These are phyloP conservation scores for Acromyrmex echinatior DNA, from an alignment of 1,140 invertebrate species.

Conservation along the genomic window DNA sequence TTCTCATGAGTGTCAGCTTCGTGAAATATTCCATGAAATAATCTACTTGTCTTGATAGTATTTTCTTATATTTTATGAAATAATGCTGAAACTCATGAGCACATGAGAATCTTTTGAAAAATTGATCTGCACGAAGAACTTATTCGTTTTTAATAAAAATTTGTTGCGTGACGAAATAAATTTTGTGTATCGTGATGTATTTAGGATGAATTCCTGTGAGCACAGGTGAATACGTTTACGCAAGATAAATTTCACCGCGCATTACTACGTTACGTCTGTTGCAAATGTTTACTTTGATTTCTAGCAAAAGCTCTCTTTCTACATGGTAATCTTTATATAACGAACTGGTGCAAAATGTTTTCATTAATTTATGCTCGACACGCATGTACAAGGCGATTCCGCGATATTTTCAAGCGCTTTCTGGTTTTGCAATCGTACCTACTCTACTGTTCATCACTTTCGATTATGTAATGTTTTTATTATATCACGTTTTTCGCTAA, in stretches of 20 bases:
- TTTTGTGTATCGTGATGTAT: not conserved
- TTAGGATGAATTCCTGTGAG: not conserved
- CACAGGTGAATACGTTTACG: constrained; percentile 13
- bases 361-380: not conserved
- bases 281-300: constrained; percentile 4
- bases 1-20: constrained; percentile 29
- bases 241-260: constrained; percentile 15
- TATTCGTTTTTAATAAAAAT: constrained; percentile 6
- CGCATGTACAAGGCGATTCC: not conserved
- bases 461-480: not conserved
- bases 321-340: constrained; percentile 31
- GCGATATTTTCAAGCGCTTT: not conserved
- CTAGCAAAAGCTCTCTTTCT: constrained; percentile 8
- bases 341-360: not conserved
- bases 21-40: constrained; percentile 48
- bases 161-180: not conserved
- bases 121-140: not conserved
- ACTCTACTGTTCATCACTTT: not conserved
- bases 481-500: not conserved
- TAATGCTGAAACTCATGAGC: constrained; percentile 24
- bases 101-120: not conserved
- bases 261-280: not conserved
- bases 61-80: constrained; percentile 27
- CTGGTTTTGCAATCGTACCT: not conserved
- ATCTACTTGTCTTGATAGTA: constrained; percentile 40